Base-by-base conservation (phyloP, 2,888 invertebrate genomes). In the Melitaea athalia region DNA sequence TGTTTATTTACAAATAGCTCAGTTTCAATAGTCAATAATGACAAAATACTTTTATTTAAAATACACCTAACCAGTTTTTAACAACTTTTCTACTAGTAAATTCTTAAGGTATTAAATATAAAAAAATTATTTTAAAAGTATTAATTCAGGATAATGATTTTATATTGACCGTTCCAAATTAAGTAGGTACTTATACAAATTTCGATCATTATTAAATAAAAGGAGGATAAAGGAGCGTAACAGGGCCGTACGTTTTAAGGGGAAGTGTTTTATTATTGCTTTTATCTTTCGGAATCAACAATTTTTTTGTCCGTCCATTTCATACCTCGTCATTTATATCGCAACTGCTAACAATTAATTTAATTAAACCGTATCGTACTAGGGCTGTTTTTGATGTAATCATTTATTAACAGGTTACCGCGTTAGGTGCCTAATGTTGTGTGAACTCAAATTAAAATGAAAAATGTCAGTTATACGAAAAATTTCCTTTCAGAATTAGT, bases 181-280 rank as follows among this genome's bases (percentile, higher is more conserved):
- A 14, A 31, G 31, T 1, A n/a, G n/a, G n/a, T n/a, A n/a, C n/a
- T n/a, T n/a, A 5, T 8, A 5, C 14, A 47, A 47, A 14, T 47
- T n/a, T n/a, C n/a, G n/a, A n/a, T n/a, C n/a, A n/a, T n/a, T n/a
- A n/a, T n/a, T n/a, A n/a, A 63, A 15, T 24, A 38, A 64, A 76
- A n/a, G n/a, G n/a, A n/a, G n/a, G n/a, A n/a, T n/a, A n/a, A 78
- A 82, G 17, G 31, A 79, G 74, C 12, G 66, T 74, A 77, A 38
- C 65, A 33, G 81, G 71, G 52, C 86, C 75, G 85, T 77, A 83
- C 81, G 1, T 74, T 33, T 3, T 63, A 68, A 55, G 76, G 79
- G 92, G 87, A 91, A 91, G 88, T 89, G 90, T 89, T 92, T 90
- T 91, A 91, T 91, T 91, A 89, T 86, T 85, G 83, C 85, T 83